Conservation (phyloP, 2,888 invertebrate genomes). For the Watsonalla binaria region DNA sequence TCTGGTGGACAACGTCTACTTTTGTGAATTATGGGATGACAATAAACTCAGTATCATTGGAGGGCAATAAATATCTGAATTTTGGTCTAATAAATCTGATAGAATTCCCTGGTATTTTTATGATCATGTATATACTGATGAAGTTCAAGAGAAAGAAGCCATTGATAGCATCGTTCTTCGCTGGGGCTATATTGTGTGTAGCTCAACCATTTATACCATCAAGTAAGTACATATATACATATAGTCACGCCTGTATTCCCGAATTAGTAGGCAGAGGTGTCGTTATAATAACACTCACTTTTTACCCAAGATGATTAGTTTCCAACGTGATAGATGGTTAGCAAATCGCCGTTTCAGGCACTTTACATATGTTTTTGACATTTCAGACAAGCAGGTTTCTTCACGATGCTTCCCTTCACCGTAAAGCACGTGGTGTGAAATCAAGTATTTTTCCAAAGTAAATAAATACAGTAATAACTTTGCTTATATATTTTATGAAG, state of each 20-base stretch:
- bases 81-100: conserved; percentile 80
- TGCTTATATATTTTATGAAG: no score
- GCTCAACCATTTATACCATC: conserved; percentile 78
- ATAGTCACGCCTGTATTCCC: background rate
- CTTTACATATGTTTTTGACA: no score
- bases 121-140: conserved; percentile 75
- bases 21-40: conserved; percentile 88
- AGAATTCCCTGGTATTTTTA: conserved; percentile 78
- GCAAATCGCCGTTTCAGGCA: no score
- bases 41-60: conserved; percentile 84
- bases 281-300: background rate
- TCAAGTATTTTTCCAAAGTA: no score
- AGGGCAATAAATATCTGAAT: conserved; percentile 87
- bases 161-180: conserved; percentile 72
- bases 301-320: background rate
- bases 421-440: no score
- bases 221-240: conserved; percentile 48
- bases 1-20: conserved; percentile 81
- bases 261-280: background rate
- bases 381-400: no score
- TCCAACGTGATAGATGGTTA: no score
- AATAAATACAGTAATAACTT: no score
- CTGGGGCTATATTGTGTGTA: conserved; percentile 78
- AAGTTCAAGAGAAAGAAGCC: conserved; percentile 76
- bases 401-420: no score